A percentile compares a stretch with the other conserved stretches of the same genome.
Conservation (phyloP, 2,113 vertebrate genomes). For the Cebus imitator region DNA sequence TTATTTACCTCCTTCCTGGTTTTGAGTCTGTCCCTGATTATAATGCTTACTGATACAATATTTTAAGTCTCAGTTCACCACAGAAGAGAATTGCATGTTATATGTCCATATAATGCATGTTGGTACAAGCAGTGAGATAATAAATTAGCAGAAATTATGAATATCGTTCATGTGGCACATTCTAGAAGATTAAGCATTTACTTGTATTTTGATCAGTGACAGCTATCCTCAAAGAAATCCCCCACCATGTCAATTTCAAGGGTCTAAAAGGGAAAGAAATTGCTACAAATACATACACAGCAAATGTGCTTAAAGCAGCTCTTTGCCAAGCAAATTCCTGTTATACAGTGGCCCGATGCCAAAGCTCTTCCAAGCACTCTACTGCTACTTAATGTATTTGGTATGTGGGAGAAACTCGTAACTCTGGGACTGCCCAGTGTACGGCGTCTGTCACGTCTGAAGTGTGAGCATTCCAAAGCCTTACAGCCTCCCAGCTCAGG, state of each 20-base stretch:
- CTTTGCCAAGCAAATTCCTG: constrained; percentile 68
- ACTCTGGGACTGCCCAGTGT: background rate
- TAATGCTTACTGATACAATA: constrained; percentile 75
- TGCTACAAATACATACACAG: background rate
- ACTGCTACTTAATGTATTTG: constrained; percentile 58
- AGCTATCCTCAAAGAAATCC: constrained; percentile 68
- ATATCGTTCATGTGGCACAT: constrained; percentile 60
- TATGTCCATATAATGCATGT: constrained; percentile 57
- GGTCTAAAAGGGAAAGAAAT: background rate
- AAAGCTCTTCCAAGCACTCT: constrained; percentile 67
- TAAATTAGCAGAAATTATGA: constrained; percentile 61
- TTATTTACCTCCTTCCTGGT: constrained; percentile 59
- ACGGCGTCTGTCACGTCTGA: background rate
- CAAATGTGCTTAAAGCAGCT: constrained; percentile 42
- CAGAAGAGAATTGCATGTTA: constrained; percentile 60
- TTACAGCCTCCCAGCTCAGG: background rate
- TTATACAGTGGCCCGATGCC: constrained; percentile 52
- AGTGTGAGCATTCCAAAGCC: constrained; percentile 13
- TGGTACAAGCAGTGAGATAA: constrained; percentile 62
- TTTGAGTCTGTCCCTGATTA: constrained; percentile 75
- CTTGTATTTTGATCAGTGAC: constrained; percentile 61
- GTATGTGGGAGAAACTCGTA: constrained; percentile 57
- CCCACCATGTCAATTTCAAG: constrained; percentile 46
- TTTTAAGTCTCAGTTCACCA: constrained; percentile 71
- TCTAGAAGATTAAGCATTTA: constrained; percentile 70